A percentile compares a stretch with the other conserved stretches of the same genome.
Evolutionary conservation across 2,113 vertebrate genomes (phyloP).

Genomic region (Oncorhynchus masou): DNA sequence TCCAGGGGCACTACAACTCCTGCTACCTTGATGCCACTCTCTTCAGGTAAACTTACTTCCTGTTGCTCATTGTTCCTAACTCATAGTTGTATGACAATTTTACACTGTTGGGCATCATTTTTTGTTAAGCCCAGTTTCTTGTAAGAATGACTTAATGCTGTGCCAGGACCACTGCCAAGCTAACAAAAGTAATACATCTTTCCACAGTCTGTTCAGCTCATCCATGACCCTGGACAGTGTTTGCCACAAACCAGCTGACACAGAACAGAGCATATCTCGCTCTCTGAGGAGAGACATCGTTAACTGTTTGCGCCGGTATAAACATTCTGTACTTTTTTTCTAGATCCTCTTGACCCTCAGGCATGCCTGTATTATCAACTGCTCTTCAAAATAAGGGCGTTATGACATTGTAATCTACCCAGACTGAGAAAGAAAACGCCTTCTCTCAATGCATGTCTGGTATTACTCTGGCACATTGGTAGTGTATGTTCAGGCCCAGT

Average conservation of each 20-base stretch:
- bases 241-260: constrained; percentile 57
- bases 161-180: not conserved
- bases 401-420: constrained; percentile 4
- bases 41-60: constrained; percentile 70
- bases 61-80: not conserved
- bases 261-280: constrained; percentile 54
- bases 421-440: no score
- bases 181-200: not conserved
- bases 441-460: not conserved
- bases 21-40: constrained; percentile 81
- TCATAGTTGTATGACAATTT: not conserved
- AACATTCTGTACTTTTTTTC: not conserved
- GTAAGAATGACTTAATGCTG: no score
- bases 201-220: constrained; percentile 74
- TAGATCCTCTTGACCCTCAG: not conserved
- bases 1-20: constrained; percentile 81
- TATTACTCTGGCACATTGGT: not conserved
- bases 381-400: constrained; percentile 22
- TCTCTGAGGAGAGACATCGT: constrained; percentile 73
- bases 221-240: constrained; percentile 70
- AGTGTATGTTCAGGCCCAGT: not conserved
- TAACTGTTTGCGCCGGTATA: constrained; percentile 76
- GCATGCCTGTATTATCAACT: not conserved
- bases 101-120: not conserved
- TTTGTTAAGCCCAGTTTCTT: not conserved